Evolutionary conservation across 1,140 invertebrate genomes (phyloP).

Genomic region (Pararge aegeria): DNA sequence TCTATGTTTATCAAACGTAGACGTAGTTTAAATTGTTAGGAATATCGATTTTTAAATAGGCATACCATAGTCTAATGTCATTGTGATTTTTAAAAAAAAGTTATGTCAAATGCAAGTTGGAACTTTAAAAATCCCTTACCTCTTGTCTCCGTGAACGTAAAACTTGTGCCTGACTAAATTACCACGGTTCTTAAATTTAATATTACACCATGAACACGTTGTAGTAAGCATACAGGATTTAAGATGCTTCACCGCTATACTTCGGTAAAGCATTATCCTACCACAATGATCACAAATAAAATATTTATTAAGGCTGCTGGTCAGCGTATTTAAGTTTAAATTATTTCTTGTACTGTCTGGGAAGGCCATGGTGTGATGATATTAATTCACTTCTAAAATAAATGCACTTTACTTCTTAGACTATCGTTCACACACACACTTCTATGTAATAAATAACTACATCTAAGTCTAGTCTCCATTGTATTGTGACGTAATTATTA

Average conservation of each 20-base stretch:
- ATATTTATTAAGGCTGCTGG: slow-evolving; percentile 30
- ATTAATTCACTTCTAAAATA: too few relatives aligned
- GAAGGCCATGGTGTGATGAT: neutral
- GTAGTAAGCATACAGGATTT: slow-evolving; percentile 1
- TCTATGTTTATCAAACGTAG: neutral
- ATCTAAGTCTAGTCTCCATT: neutral
- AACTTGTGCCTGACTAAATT: slow-evolving; percentile 27
- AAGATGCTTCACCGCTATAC: slow-evolving; percentile 10
- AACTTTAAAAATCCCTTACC: slow-evolving; percentile 1
- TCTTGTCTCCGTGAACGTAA: slow-evolving; percentile 23
- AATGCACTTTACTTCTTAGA: too few relatives aligned
- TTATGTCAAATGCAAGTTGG: neutral
- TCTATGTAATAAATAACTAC: neutral
- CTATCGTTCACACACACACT: neutral
- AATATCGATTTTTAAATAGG: neutral
- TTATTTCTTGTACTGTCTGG: neutral
- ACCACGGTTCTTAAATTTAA: slow-evolving; percentile 35
- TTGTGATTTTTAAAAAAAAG: neutral
- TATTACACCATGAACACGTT: slow-evolving; percentile 34
- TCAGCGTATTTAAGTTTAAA: neutral
- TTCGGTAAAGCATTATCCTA: slow-evolving; percentile 13
- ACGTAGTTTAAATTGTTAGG: neutral
- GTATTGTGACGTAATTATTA: neutral
- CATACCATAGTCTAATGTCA: too few relatives aligned
- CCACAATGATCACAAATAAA: slow-evolving; percentile 36